These are phyloP conservation scores for Antechinus stuartii DNA, from an alignment of 2,113 vertebrate genomes.

Conservation along the genomic window DNA sequence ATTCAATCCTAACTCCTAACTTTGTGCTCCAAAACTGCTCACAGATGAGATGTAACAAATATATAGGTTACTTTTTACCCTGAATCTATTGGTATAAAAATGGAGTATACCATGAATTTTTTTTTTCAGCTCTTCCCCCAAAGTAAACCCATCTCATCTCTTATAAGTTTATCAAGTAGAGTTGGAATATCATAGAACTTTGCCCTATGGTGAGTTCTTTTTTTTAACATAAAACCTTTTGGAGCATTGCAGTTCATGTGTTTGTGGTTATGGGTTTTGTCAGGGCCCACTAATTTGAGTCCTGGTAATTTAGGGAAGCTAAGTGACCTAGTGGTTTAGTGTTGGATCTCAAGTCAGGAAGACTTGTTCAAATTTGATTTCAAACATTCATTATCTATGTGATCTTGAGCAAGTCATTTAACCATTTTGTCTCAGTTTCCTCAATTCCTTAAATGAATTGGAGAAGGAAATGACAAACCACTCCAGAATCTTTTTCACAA, in stretches of 20 bases:
- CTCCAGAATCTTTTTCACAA: background rate
- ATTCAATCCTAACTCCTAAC: background rate
- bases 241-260: background rate
- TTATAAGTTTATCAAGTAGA: background rate
- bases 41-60: background rate
- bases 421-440: background rate
- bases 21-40: background rate
- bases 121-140: background rate
- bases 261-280: background rate
- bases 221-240: background rate
- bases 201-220: background rate
- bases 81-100: conserved; percentile 27
- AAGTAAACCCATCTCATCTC: background rate
- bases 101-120: conserved; percentile 28
- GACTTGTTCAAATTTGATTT: conserved; percentile 2
- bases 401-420: background rate
- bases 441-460: background rate
- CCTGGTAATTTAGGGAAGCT: background rate
- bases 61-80: background rate
- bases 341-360: background rate
- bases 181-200: background rate
- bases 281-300: background rate
- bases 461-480: background rate
- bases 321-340: background rate
- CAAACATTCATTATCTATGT: background rate